Evolutionary conservation across 1,140 invertebrate species (phyloP), one percentile per base, ranked within the genome.

Genomic region (Trichogramma pretiosum): DNA sequence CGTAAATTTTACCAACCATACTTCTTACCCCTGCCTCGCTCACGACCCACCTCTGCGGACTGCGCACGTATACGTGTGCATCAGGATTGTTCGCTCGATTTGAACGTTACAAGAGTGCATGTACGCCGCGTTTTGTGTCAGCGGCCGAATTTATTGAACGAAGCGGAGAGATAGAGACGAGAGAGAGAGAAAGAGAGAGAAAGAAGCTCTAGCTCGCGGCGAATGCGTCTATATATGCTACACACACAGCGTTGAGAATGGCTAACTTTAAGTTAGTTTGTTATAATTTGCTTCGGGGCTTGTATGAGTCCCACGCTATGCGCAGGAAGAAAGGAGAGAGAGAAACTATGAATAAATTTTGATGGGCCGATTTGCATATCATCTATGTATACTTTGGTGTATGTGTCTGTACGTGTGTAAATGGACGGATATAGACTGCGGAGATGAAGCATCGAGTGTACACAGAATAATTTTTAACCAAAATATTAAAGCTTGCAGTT

Each of bases 331-430:
- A n/a, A n/a, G n/a, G n/a, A n/a, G n/a, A n/a, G n/a, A n/a, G n/a
- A n/a, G n/a, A 46, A 56, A 50, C 57, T 60, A 68, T 68, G 64
- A 68, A 68, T 65, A 68, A 64, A 65, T 67, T 62, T 61, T 51
- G 40, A 41, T 10, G 19, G 37, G 32, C n/a, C 52, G 56, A 67
- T 68, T 68, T 66, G 55, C 64, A 68, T 65, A 66, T 65, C 56
- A 53, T 58, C 19, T 8, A 17, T 9, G 33, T 35, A 26, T 16
- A 11, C 33, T 34, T 13, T 13, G 26, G 8, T 30, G 26, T n/a
- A n/a, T n/a, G n/a, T n/a, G n/a, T n/a, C n/a, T n/a, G n/a, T n/a
- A n/a, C n/a, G 26, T 30, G 26, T 30, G 26, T 30, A 13, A 13
- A 30, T 8, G 8, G 13, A 34, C 33, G 33, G 17, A 34, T 11